These are phyloP conservation scores for Trachops cirrhosus DNA, from an alignment of 2,797 vertebrate genomes.

Conservation along the genomic window DNA sequence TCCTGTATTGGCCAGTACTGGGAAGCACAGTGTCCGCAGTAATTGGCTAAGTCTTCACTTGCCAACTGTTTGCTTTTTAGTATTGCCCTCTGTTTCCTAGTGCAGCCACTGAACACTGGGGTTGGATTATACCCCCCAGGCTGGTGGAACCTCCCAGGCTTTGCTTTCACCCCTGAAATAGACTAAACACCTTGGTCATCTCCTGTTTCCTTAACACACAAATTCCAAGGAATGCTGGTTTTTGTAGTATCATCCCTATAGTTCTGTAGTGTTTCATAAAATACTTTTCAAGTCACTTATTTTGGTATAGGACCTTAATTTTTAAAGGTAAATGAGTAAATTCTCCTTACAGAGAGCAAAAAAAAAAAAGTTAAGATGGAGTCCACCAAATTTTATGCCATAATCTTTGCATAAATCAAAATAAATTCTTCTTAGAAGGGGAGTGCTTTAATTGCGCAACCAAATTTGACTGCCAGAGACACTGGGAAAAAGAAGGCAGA, in stretches of 20 bases:
- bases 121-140: not conserved
- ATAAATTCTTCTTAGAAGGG: not conserved
- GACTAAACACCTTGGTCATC: not conserved
- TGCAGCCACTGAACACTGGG: not conserved
- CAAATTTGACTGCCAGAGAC: constrained; percentile 8
- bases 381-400: not conserved
- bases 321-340: not conserved
- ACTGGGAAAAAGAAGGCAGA: not conserved
- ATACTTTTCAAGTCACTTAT: not conserved
- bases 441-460: not conserved
- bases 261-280: not conserved
- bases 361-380: not conserved
- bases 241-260: not conserved
- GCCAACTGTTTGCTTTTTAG: not conserved
- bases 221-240: not conserved
- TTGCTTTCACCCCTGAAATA: not conserved
- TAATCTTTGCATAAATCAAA: not conserved
- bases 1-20: rapidly evolving
- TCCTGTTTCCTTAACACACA: not conserved
- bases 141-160: not conserved
- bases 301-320: not conserved
- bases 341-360: not conserved
- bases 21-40: not conserved
- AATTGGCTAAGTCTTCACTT: not conserved
- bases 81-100: not conserved